These are phyloP conservation scores for Theocolax elegans DNA, from an alignment of 1,140 invertebrate species.

Conservation along the genomic window DNA sequence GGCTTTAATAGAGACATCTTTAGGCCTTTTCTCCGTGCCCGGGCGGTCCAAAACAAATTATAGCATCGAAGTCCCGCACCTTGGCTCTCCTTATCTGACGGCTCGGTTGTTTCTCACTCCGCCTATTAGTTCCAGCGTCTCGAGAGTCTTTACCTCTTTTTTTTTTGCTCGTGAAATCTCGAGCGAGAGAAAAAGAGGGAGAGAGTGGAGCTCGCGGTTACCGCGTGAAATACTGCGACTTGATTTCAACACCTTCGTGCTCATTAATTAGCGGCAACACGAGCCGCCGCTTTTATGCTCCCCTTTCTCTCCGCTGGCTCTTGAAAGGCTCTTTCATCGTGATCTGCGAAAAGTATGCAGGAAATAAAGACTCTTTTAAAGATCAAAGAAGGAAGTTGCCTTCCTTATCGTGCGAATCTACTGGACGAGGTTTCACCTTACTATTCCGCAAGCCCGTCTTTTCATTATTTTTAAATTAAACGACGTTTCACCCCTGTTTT, in stretches of 20 bases:
- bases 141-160: slow-evolving; percentile 43
- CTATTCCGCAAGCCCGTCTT: no score
- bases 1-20: slow-evolving; percentile 43
- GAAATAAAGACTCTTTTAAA: background rate
- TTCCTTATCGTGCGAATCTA: background rate
- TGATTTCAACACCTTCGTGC: slow-evolving; percentile 58
- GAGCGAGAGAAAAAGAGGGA: background rate
- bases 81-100: slow-evolving; percentile 54
- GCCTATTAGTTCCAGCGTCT: slow-evolving; percentile 61
- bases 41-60: slow-evolving; percentile 49
- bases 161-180: background rate
- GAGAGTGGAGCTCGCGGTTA: slow-evolving; percentile 36
- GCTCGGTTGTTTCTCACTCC: slow-evolving; percentile 58
- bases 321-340: background rate
- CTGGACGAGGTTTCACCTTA: background rate
- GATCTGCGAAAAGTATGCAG: background rate
- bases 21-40: background rate
- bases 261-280: slow-evolving; percentile 60
- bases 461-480: no score
- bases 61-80: slow-evolving; percentile 42
- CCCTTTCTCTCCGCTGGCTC: background rate
- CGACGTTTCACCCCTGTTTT: no score
- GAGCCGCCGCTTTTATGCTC: slow-evolving; percentile 43
- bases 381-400: background rate
- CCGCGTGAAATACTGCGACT: slow-evolving; percentile 60